Evolutionary conservation across 1,140 invertebrate species (phyloP), one percentile per base, ranked within the genome.

Genomic region (Nasonia vitripennis): DNA sequence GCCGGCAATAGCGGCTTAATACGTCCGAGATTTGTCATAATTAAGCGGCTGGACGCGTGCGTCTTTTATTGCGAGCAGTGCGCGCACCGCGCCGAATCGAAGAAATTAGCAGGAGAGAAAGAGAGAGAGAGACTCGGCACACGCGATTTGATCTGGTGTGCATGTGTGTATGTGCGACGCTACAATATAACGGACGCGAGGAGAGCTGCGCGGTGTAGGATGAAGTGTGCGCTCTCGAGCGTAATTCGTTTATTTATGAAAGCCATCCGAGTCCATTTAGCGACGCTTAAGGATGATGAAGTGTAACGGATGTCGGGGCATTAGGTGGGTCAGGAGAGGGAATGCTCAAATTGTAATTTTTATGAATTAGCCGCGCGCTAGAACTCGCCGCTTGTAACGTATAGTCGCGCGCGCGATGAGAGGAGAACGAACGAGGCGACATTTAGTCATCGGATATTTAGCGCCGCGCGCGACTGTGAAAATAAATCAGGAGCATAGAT

Each of bases 171-270:
- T 62, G 17, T 62, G 7, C 10, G 41, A n/a, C 55, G 20, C 12
- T n/a, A n/a, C 6, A 20, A n/a, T 62, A 62, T n/a, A 62, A n/a
- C 55, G 3, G 20, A 62, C 14, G 1, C 6, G 55, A 62, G 20
- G 55, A 62, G 55, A 62, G 55, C 20, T 37, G 55, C 55, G 48
- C 48, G 17, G 20, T 6, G 55, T n/a, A 62, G 55, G 55, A 62
- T 6, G 20, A 62, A 62, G 55, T 62, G 55, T 62, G 55, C 82
- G 62, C 34, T 34, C n/a, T 27, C 17, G n/a, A 37, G 37, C 2
- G 83, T 74, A 62, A 84, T 79, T 84, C 77, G 77, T 62, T 84
- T 84, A 84, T 84, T 84, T 84, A 79, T 62, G 83, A 84, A 62
- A 84, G 83, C 78, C n/a, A 74, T 55, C 55, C 67, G 77, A 79